These are phyloP conservation scores for Herpailurus yagouaroundi DNA, from an alignment of 2,113 vertebrate species.

Conservation along the genomic window DNA sequence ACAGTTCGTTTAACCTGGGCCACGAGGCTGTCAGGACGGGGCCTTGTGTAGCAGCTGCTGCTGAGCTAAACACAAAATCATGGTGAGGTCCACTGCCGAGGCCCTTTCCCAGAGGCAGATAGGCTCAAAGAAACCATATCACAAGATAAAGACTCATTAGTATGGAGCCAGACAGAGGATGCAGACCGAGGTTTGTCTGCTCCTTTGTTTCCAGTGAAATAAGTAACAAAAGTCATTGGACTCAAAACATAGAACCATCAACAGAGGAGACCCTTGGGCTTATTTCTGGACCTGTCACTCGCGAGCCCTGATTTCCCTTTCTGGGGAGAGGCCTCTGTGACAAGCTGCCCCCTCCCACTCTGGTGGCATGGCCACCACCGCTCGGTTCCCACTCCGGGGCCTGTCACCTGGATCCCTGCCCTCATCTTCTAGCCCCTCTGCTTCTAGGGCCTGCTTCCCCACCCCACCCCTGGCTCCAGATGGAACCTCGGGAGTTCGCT, in stretches of 20 bases:
- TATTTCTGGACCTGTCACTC: neutral
- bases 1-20: neutral
- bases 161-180: neutral
- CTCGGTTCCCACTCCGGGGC: neutral
- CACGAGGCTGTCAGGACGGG: neutral
- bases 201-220: conserved; percentile 50
- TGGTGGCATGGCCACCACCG: neutral
- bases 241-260: neutral
- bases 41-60: neutral
- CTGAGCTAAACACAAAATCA: conserved; percentile 8
- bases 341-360: neutral
- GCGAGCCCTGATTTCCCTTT: neutral
- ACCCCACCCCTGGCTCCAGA: neutral
- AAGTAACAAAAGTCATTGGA: neutral
- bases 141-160: conserved; percentile 28
- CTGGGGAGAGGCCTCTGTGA: neutral
- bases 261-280: neutral
- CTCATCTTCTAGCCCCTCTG: neutral
- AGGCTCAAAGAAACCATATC: neutral
- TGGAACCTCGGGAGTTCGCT: neutral
- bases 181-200: conserved; percentile 3
- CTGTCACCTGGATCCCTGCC: neutral
- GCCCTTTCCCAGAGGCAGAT: neutral
- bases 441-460: neutral
- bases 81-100: neutral